Conservation (phyloP, 2,113 vertebrate species). For the Rafetus swinhoei region DNA sequence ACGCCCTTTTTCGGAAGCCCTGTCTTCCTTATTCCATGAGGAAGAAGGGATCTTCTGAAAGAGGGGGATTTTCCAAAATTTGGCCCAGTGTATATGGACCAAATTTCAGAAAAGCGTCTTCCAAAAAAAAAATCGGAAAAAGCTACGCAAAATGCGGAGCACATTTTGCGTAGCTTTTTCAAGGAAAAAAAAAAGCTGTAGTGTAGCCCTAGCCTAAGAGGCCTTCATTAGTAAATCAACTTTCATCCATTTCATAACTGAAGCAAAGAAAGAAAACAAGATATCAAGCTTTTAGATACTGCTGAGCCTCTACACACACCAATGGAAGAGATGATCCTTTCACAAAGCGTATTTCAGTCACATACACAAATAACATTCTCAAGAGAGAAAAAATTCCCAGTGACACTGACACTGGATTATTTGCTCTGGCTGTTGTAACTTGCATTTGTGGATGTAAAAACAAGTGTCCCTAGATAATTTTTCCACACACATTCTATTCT, state of each 20-base stretch:
- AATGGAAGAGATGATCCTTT: slow-evolving; percentile 13
- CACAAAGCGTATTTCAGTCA: not conserved
- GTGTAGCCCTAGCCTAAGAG: not conserved
- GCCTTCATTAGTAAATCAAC: slow-evolving; percentile 56
- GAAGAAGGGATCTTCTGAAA: too few relatives aligned
- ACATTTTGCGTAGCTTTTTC: too few relatives aligned
- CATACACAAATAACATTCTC: slow-evolving; percentile 54
- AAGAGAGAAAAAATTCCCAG: slow-evolving; percentile 47
- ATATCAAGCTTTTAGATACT: slow-evolving; percentile 27
- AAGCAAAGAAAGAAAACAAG: slow-evolving; percentile 63
- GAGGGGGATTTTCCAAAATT: too few relatives aligned
- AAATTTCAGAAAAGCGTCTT: too few relatives aligned
- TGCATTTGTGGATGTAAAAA: not conserved
- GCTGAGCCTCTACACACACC: slow-evolving; percentile 63
- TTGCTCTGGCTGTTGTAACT: not conserved
- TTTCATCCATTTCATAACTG: slow-evolving; percentile 69
- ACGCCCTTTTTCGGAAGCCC: too few relatives aligned
- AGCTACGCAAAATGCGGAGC: too few relatives aligned
- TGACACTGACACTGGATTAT: slow-evolving; percentile 9
- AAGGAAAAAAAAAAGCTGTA: too few relatives aligned
- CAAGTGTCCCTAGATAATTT: not conserved
- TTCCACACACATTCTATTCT: not conserved
- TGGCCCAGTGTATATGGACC: too few relatives aligned
- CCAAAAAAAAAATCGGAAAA: too few relatives aligned
- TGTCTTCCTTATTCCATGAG: too few relatives aligned